Evolutionary conservation across 2,797 vertebrate species (phyloP).

Genomic region (Chaunax sp.): DNA sequence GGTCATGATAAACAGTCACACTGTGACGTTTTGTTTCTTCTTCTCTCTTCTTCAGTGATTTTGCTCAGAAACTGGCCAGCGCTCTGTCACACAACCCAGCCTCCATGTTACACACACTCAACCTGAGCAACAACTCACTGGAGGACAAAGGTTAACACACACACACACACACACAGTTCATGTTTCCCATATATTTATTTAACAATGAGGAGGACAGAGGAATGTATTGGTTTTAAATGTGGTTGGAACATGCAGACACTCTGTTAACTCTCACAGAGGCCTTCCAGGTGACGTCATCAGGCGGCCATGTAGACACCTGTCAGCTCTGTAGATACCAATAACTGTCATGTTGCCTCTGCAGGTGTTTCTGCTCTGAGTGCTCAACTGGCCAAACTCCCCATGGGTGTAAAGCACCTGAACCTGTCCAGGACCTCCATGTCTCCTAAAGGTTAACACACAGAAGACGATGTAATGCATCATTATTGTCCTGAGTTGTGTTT

Average conservation of each 20-base stretch:
- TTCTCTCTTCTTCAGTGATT: constrained; percentile 83
- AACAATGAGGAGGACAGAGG: too few relatives aligned
- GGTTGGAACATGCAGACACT: too few relatives aligned
- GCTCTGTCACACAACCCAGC: constrained; percentile 91
- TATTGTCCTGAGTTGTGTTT: accelerated
- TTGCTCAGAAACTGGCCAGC: constrained; percentile 91
- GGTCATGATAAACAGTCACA: too few relatives aligned
- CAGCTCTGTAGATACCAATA: too few relatives aligned
- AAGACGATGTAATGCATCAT: accelerated
- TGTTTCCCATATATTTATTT: too few relatives aligned
- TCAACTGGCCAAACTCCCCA: constrained; percentile 92
- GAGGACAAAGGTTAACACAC: constrained; percentile 92
- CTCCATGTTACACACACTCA: constrained; percentile 91
- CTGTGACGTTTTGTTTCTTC: too few relatives aligned
- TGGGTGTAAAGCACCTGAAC: constrained; percentile 92
- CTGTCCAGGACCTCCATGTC: constrained; percentile 92
- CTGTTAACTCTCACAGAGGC: too few relatives aligned
- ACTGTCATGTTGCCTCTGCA: constrained; percentile 50
- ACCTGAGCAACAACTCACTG: constrained; percentile 92
- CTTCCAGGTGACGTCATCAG: too few relatives aligned
- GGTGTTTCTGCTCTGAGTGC: constrained; percentile 89
- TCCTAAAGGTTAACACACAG: constrained; percentile 87
- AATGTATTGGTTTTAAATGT: too few relatives aligned
- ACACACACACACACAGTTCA: constrained; percentile 19
- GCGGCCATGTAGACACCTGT: too few relatives aligned